These are phyloP conservation scores for Trichonephila inaurata DNA, from an alignment of 1,140 invertebrate species.

Conservation along the genomic window DNA sequence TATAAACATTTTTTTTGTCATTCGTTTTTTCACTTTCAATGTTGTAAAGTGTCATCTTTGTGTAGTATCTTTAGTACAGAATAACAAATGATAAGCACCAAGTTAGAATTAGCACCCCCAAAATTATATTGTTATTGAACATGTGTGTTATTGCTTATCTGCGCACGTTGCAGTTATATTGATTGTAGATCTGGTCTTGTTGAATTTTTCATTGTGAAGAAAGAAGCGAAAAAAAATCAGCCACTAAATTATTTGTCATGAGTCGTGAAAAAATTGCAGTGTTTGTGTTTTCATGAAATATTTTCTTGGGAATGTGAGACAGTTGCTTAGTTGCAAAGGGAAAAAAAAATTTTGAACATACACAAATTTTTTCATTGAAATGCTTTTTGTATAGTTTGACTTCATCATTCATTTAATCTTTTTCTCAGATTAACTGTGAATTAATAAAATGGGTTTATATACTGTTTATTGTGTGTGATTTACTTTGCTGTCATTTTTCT, in stretches of 20 bases:
- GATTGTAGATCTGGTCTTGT: constrained; percentile 66
- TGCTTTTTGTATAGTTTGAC: constrained; percentile 74
- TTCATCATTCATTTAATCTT: constrained; percentile 73
- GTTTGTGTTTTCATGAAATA: constrained; percentile 30
- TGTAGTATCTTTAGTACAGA: constrained; percentile 66
- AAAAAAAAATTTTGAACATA: constrained; percentile 59
- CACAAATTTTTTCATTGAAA: constrained; percentile 60
- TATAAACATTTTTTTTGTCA: background rate
- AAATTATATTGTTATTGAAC: constrained; percentile 54
- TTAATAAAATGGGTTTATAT: constrained; percentile 75
- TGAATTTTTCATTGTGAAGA: background rate
- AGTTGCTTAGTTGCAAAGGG: constrained; percentile 58
- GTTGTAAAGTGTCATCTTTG: constrained; percentile 55
- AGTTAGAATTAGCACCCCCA: constrained; percentile 59
- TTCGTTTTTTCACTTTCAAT: constrained; percentile 55
- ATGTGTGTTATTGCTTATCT: constrained; percentile 36
- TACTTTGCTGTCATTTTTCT: background rate
- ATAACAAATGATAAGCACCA: constrained; percentile 54
- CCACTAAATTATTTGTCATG: constrained; percentile 62
- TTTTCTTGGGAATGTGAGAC: constrained; percentile 52
- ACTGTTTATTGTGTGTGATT: constrained; percentile 54
- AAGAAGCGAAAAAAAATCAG: background rate
- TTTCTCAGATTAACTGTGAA: constrained; percentile 75
- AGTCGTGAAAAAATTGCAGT: constrained; percentile 17
- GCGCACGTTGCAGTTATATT: constrained; percentile 25